Base-by-base conservation (phyloP, 2,888 invertebrate genomes). In the Amblyjoppa fuscipennis region DNA sequence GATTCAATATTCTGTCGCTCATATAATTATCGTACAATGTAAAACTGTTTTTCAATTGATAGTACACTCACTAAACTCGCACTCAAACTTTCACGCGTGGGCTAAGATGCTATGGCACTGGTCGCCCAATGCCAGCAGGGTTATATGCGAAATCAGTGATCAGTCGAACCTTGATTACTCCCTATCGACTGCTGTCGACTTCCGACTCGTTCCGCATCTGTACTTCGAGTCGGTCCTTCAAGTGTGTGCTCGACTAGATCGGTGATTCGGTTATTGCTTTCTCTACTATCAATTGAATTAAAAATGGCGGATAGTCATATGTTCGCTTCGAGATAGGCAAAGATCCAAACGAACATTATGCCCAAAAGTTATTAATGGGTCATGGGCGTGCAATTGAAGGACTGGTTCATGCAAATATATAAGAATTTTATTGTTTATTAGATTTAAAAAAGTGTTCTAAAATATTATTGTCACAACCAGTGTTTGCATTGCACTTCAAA, bases 361-460 rank as follows among this genome's bases (percentile, higher is more conserved):
- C 25, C 31, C 70, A 64, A 79, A 79, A 79, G 16, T 71, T 70
- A 64, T 31, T 16, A 7, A 13, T 71, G 78, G 64, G 61, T 79
- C 49, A 70, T 20, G n/a, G 70, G 70, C 49, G 20, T n/a, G 25
- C 61, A 28, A 13, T 71, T 79, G 61, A 70, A 61, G 70, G 78
- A 79, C 6, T 79, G 78, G 70, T 61, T 79, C 34, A 13, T 64
- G 28, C 78, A 78, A 61, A 70, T 78, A 78, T 20, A 11, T 20
- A 20, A 9, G 59, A 20, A 20, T 59, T 59, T 59, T n/a, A 25
- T 20, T 20, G 59, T 20, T 59, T 41, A 41, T 20, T 20, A 20
- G 20, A 20, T 20, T 20, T 20, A 20, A 20, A 20, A 20, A 20
- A 20, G 20, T 20, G 20, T 20, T 20, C 20, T 20, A 20, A 20